Evolutionary conservation across 64 coral and sea anemone species (phyloP).

Genomic region (Porites lutea): DNA sequence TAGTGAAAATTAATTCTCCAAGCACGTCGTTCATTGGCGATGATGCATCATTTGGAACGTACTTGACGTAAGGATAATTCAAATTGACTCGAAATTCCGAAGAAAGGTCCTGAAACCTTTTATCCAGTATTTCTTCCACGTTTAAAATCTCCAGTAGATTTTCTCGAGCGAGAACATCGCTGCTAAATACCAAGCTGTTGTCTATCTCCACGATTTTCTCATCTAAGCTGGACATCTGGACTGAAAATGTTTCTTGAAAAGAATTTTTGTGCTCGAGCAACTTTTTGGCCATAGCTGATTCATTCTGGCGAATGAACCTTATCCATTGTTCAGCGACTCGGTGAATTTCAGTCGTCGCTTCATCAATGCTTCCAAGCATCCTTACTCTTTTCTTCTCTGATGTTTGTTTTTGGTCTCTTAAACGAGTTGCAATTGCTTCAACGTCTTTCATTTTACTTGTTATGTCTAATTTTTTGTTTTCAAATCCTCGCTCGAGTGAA

Average conservation of each 20-base stretch:
- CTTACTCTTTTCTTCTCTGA: not conserved
- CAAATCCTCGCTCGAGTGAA: not conserved
- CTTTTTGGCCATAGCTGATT: not conserved
- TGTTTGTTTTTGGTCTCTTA: not conserved
- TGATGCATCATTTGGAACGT: not conserved
- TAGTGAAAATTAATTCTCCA: not conserved
- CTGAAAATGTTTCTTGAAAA: not conserved
- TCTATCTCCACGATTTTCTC: not conserved
- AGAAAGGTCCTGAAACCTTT: conserved; percentile 14
- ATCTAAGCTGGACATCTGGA: not conserved
- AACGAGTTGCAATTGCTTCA: not conserved
- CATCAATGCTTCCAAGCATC: not conserved
- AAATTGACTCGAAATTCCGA: not conserved
- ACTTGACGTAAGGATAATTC: not conserved
- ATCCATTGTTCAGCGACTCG: not conserved
- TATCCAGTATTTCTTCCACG: conserved; percentile 12
- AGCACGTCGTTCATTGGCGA: not conserved
- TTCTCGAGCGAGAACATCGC: not conserved
- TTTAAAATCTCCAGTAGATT: conserved; percentile 10
- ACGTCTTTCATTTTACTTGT: not conserved
- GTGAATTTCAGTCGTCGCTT: not conserved
- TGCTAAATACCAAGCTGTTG: not conserved
- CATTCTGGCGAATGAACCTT: not conserved
- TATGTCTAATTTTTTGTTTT: not conserved
- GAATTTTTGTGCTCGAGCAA: not conserved